Evolutionary conservation across 2,797 vertebrate genomes (phyloP).

Genomic region (Chromobotia macracanthus): DNA sequence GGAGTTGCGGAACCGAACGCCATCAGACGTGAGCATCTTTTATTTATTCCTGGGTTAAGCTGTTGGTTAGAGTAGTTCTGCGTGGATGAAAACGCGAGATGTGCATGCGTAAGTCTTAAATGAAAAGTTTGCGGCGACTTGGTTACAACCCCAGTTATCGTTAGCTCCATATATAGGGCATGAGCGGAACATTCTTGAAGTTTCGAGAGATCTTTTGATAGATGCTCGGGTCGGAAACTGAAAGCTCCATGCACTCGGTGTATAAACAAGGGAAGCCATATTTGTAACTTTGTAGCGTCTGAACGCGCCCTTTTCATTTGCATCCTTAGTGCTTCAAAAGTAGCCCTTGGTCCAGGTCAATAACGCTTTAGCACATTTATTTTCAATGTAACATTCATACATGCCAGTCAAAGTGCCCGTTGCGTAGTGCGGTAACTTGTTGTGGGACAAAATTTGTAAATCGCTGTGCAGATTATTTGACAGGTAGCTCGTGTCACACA

Average conservation of each 20-base stretch:
- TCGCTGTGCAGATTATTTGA: slow-evolving; percentile 38
- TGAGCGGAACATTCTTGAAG: slow-evolving; percentile 43
- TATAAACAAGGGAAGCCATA: slow-evolving; percentile 76
- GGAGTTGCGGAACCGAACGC: slow-evolving; percentile 97
- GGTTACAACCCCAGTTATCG: slow-evolving; percentile 4
- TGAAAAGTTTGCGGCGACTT: slow-evolving; percentile 66
- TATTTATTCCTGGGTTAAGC: slow-evolving; percentile 16
- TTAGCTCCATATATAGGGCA: slow-evolving; percentile 1
- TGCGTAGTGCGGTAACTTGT: slow-evolving; percentile 45
- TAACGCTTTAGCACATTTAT: slow-evolving; percentile 36
- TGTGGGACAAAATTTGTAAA: slow-evolving; percentile 44
- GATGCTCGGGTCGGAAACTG: slow-evolving; percentile 46
- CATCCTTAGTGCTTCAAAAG: slow-evolving; percentile 47
- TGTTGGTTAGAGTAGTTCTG: slow-evolving; percentile 44
- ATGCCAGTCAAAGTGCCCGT: slow-evolving; percentile 21
- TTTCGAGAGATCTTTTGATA: slow-evolving; percentile 31
- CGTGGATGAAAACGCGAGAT: slow-evolving; percentile 46
- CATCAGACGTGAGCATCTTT: slow-evolving; percentile 90
- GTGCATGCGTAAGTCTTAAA: slow-evolving; percentile 69
- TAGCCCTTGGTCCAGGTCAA: slow-evolving; percentile 20
- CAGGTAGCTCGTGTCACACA: slow-evolving; percentile 27
- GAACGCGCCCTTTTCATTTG: slow-evolving; percentile 80
- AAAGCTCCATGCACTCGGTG: slow-evolving; percentile 65
- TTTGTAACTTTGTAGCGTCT: slow-evolving; percentile 92
- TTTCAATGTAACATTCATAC: slow-evolving; percentile 24